Evolutionary conservation across 2,888 invertebrate genomes (phyloP).

Genomic region (Parochlus steinenii): DNA sequence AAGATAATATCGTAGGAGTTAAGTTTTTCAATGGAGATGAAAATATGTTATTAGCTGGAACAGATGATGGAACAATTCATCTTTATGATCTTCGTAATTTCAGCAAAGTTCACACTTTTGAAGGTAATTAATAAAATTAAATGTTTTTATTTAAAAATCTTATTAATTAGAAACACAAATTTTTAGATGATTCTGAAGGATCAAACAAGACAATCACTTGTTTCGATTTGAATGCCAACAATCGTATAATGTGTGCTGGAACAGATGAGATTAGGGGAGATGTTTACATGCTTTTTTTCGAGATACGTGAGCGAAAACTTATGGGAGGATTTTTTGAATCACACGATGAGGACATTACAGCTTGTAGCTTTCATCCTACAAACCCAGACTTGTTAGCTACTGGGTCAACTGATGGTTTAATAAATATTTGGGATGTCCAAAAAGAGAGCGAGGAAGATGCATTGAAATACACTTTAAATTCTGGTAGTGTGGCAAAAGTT

Average conservation of each 20-base stretch:
- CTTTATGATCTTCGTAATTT: constrained; percentile 30
- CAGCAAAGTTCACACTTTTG: constrained; percentile 32
- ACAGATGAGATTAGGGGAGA: constrained; percentile 52
- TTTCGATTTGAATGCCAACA: constrained; percentile 58
- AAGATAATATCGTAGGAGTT: constrained; percentile 19
- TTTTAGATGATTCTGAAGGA: constrained; percentile 23
- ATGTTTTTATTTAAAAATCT: constrained; percentile 13
- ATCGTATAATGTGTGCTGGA: constrained; percentile 55
- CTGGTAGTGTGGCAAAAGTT: constrained; percentile 52
- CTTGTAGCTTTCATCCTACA: constrained; percentile 53
- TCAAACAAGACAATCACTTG: constrained; percentile 42
- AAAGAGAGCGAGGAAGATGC: constrained; percentile 65
- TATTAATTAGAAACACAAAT: constrained; percentile 28
- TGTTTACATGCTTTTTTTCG: constrained; percentile 67
- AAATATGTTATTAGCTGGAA: constrained; percentile 21
- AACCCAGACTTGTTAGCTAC: constrained; percentile 50
- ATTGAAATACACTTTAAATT: constrained; percentile 55
- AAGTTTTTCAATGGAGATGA: constrained; percentile 22
- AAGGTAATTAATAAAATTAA: constrained; percentile 21
- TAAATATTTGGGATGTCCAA: constrained; percentile 67
- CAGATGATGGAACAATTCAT: constrained; percentile 20
- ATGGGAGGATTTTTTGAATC: constrained; percentile 72
- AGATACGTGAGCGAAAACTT: constrained; percentile 41
- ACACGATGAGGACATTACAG: constrained; percentile 64
- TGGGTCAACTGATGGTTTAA: constrained; percentile 68